A percentile compares a stretch with the other conserved stretches of the same genome.
Conservation (phyloP, 2,888 invertebrate species). For the Tenthredo scrophulariae region DNA sequence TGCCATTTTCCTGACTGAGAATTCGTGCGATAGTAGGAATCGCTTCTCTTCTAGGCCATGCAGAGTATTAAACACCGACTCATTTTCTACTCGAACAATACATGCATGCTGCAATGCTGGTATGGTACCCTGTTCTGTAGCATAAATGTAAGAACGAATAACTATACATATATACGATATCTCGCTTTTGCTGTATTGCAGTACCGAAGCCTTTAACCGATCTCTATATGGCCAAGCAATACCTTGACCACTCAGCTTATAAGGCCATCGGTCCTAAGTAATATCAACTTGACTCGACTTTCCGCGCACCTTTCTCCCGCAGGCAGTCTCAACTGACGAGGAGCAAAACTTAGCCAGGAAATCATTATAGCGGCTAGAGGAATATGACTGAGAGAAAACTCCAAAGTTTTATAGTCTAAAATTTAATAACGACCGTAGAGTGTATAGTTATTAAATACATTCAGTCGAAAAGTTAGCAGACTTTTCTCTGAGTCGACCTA, state of each 20-base stretch:
- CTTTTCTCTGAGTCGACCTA: neutral
- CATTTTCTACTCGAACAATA: neutral
- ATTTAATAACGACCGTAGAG: slow-evolving; percentile 10
- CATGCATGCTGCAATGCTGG: neutral
- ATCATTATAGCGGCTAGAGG: slow-evolving; percentile 6
- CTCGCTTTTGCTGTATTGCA: slow-evolving; percentile 17
- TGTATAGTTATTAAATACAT: neutral
- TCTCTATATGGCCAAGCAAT: slow-evolving; percentile 51
- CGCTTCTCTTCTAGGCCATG: neutral
- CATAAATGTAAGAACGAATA: slow-evolving; percentile 19
- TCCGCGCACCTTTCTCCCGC: slow-evolving; percentile 52
- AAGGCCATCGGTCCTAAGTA: slow-evolving; percentile 53
- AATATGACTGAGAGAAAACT: slow-evolving; percentile 20
- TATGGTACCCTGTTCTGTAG: neutral
- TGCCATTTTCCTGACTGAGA: neutral
- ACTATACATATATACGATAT: neutral
- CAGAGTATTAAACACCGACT: neutral
- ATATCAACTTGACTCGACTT: slow-evolving; percentile 52
- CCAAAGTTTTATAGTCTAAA: slow-evolving; percentile 7
- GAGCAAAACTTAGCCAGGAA: slow-evolving; percentile 21
- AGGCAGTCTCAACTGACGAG: slow-evolving; percentile 18
- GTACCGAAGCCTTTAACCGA: slow-evolving; percentile 22
- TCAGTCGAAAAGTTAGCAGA: neutral
- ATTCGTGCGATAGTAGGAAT: neutral
- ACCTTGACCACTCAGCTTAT: slow-evolving; percentile 49